Conservation (phyloP, 2,888 invertebrate genomes). For the Geotrupes spiniger region DNA sequence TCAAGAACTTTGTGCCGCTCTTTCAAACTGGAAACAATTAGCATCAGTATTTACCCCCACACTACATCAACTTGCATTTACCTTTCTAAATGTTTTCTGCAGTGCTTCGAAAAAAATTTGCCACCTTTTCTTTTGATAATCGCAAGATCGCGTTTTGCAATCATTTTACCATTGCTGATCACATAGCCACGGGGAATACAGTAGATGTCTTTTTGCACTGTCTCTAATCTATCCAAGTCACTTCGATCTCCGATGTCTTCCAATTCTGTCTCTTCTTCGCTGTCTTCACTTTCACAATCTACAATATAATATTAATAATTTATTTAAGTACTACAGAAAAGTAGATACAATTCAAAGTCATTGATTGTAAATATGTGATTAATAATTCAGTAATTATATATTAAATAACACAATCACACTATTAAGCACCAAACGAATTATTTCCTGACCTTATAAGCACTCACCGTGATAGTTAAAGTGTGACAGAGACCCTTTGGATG, state of each 20-base stretch:
- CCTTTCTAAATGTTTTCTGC: constrained; percentile 74
- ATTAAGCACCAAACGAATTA: too few relatives aligned
- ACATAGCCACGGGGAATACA: constrained; percentile 71
- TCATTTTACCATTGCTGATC: constrained; percentile 65
- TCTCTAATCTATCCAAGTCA: constrained; percentile 77
- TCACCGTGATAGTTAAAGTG: constrained; percentile 66
- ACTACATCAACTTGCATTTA: too few relatives aligned
- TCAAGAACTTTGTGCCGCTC: constrained; percentile 63
- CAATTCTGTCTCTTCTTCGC: constrained; percentile 56
- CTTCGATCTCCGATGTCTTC: constrained; percentile 55
- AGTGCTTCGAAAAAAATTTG: constrained; percentile 81
- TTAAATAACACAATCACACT: too few relatives aligned
- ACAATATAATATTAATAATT: too few relatives aligned
- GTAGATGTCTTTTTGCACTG: constrained; percentile 66
- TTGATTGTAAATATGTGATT: too few relatives aligned
- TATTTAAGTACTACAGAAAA: too few relatives aligned
- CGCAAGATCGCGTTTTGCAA: constrained; percentile 89
- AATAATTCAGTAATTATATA: too few relatives aligned
- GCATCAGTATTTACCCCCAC: too few relatives aligned
- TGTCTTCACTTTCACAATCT: constrained; percentile 47
- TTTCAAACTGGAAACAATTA: constrained; percentile 57
- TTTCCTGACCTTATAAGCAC: too few relatives aligned
- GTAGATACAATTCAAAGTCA: too few relatives aligned
- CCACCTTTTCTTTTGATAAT: constrained; percentile 76
- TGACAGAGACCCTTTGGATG: constrained; percentile 67